A percentile compares a stretch with the other conserved stretches of the same genome.
These are phyloP conservation scores for Scomber colias DNA, from an alignment of 2,113 vertebrate genomes.

Conservation along the genomic window DNA sequence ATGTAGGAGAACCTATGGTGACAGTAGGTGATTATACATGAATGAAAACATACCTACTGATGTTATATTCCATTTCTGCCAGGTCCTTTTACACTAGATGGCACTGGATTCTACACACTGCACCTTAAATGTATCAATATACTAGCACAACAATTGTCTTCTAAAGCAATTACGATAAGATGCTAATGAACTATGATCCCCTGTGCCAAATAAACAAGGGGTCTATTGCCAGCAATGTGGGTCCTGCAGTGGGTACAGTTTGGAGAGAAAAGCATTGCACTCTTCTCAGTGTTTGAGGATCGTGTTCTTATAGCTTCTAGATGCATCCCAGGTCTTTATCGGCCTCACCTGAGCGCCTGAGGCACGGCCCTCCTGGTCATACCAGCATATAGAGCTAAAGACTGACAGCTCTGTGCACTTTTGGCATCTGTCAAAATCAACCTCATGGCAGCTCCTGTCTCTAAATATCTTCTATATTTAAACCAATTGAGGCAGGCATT, in stretches of 20 bases:
- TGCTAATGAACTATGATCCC: not conserved
- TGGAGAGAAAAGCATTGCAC: not conserved
- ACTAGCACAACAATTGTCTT: too few species aligned
- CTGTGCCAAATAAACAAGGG: too few species aligned
- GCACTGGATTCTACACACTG: too few species aligned
- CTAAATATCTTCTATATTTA: conserved; percentile 2
- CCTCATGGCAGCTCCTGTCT: conserved; percentile 3
- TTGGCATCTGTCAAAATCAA: conserved; percentile 53
- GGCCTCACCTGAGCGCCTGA: conserved; percentile 23
- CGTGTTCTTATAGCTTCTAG: conserved; percentile 2
- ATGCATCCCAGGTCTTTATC: conserved; percentile 40
- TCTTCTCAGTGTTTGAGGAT: not conserved
- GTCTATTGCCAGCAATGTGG: not conserved
- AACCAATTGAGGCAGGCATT: not conserved
- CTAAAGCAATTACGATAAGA: too few species aligned
- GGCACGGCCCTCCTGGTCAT: conserved; percentile 55
- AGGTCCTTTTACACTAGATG: too few species aligned
- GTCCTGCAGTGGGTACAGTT: not conserved
- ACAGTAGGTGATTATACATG: too few species aligned
- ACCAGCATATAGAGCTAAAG: conserved; percentile 47
- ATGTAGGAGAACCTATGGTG: too few species aligned
- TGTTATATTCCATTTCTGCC: too few species aligned
- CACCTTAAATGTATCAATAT: too few species aligned
- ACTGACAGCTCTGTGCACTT: conserved; percentile 46
- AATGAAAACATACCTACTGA: too few species aligned